These are phyloP conservation scores for Caenorhabditis wallacei DNA, from an alignment of 2,888 invertebrate species.

Conservation along the genomic window DNA sequence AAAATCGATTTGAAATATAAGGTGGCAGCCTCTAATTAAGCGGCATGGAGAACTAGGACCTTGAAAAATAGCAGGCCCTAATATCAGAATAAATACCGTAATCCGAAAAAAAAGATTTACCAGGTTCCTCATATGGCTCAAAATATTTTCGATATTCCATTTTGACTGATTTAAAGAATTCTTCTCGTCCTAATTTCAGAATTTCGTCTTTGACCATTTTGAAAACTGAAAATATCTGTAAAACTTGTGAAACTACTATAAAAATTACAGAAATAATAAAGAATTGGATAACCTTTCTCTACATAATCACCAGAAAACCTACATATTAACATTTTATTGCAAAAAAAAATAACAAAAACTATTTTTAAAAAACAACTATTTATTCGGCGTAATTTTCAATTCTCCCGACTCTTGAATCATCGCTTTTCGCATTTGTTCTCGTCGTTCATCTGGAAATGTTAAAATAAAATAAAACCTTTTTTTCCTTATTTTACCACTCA, in stretches of 20 bases:
- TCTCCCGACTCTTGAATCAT: slow-evolving; percentile 47
- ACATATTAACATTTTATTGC: slow-evolving; percentile 21
- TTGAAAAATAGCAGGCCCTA: too few species aligned
- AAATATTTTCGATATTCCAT: slow-evolving; percentile 50
- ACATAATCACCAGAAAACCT: neutral
- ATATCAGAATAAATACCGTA: too few species aligned
- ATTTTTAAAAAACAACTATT: slow-evolving; percentile 23
- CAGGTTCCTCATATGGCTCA: slow-evolving; percentile 54
- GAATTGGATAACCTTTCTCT: neutral
- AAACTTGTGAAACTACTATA: neutral
- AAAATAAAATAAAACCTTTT: neutral
- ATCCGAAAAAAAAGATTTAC: slow-evolving; percentile 5
- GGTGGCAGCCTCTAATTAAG: too few species aligned
- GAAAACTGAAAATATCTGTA: neutral
- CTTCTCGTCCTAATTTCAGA: slow-evolving; percentile 30
- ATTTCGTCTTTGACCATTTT: slow-evolving; percentile 60
- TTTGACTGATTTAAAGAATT: slow-evolving; percentile 52
- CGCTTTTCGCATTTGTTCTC: slow-evolving; percentile 68
- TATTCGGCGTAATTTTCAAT: slow-evolving; percentile 28
- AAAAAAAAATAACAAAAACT: slow-evolving; percentile 1
- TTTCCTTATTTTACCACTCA: slow-evolving; percentile 52
- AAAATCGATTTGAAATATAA: too few species aligned
- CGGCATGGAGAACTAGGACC: too few species aligned
- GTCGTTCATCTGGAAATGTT: slow-evolving; percentile 67
- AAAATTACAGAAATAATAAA: neutral